Base-by-base conservation (phyloP, 2,888 invertebrate genomes). In the Nomada fucata region DNA sequence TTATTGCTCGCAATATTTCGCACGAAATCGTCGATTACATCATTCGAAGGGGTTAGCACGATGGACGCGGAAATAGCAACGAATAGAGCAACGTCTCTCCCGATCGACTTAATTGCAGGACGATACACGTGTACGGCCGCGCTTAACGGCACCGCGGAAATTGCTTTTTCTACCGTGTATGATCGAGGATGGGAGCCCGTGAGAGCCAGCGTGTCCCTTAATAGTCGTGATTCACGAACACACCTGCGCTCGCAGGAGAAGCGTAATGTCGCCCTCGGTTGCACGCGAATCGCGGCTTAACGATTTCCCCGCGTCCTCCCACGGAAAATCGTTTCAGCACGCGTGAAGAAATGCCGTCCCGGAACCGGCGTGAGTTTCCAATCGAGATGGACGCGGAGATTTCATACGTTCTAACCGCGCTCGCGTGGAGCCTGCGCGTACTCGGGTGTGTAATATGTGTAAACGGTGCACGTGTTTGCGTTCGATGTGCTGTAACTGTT, bases 111-210 rank as follows among this genome's bases (percentile, higher is more conserved):
- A 77, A 80, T 79, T 72, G 68, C 77, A 13, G 72, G 47, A 68
- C 77, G 72, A 80, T 78, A 72, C 72, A 75, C 71, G 55, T 63
- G 64, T 55, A 74, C 67, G 55, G 72, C 70, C 70, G 57, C 59
- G 80, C 69, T 83, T 77, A 84, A 84, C 84, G 77, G 74, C 80
- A 84, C 26, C 71, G 78, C 73, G 84, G 84, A 85, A 85, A 85
- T 84, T 84, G 76, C 84, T 84, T 84, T 69, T 84, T 79, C 69
- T 44, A 15, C 0, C 10, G 26, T 47, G 59, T 60, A 18, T 18
- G 70, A 76, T 64, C 72, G 68, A 79, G 75, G 82, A 82, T 79
- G 70, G 59, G 59, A 60, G n/a, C 44, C 47, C 67, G 78, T 47
- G 79, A 79, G 79, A 79, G 53, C 52, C 59, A 44, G 36, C 53